A percentile compares a stretch with the other conserved stretches of the same genome.
Evolutionary conservation across 2,113 vertebrate genomes (phyloP).

Genomic region (Chiloscyllium plagiosum): DNA sequence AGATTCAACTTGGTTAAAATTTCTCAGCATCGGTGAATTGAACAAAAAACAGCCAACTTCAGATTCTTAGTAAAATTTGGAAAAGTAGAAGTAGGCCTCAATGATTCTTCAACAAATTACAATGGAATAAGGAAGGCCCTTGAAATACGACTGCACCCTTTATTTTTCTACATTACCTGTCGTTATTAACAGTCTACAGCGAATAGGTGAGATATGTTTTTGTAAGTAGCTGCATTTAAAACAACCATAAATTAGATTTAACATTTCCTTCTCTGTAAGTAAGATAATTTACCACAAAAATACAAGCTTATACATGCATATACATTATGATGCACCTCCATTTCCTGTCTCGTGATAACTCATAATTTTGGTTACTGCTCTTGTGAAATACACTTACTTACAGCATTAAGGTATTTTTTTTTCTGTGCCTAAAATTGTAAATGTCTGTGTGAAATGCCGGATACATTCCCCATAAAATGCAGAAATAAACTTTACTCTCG

Average conservation of each 20-base stretch:
- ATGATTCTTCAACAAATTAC: not conserved
- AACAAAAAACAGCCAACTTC: not conserved
- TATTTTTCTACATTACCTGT: not conserved
- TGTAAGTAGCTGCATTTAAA: not conserved
- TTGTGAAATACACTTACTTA: not conserved
- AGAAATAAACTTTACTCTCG: not conserved
- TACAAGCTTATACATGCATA: not conserved
- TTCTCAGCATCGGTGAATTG: not conserved
- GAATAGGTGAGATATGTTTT: slow-evolving; percentile 3
- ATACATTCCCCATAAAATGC: not conserved
- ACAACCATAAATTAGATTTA: not conserved
- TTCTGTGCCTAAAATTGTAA: not conserved
- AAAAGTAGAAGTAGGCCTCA: not conserved
- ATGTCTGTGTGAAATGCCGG: not conserved
- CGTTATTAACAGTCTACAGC: not conserved
- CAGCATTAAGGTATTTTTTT: not conserved
- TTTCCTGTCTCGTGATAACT: not conserved
- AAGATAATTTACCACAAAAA: not conserved
- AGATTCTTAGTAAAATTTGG: not conserved
- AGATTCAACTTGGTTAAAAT: not conserved
- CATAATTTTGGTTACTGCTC: not conserved
- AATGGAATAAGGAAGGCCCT: not conserved
- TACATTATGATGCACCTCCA: not conserved
- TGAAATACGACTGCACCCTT: not conserved
- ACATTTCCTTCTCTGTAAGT: not conserved